Conservation (phyloP, 2,113 vertebrate genomes). For the Serinus canaria region DNA sequence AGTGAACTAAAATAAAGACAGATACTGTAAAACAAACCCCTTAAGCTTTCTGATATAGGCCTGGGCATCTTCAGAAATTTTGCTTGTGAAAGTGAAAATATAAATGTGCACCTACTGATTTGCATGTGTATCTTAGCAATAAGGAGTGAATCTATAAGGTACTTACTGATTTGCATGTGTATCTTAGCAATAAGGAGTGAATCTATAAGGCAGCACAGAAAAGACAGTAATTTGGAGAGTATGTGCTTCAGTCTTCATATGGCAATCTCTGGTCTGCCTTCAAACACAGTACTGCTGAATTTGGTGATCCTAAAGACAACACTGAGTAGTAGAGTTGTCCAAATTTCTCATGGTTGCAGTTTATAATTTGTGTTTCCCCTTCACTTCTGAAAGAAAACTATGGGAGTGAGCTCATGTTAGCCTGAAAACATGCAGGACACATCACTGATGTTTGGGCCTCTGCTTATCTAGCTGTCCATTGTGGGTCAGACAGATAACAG, state of each 20-base stretch:
- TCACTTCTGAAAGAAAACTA: not conserved
- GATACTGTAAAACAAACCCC: not conserved
- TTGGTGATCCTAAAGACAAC: accelerated
- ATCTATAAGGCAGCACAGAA: not conserved
- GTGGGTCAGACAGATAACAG: conserved; percentile 7
- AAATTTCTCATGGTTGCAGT: not conserved
- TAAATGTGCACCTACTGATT: not conserved
- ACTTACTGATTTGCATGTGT: not conserved
- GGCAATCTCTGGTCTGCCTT: not conserved
- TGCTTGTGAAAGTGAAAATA: not conserved
- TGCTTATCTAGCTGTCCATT: not conserved
- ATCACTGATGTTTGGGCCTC: not conserved
- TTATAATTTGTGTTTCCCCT: not conserved
- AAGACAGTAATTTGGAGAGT: accelerated
- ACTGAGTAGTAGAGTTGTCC: accelerated
- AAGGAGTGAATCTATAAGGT: not conserved
- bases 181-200: not conserved
- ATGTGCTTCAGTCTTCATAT: not conserved
- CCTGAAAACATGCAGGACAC: not conserved
- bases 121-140: not conserved
- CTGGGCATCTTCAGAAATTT: not conserved
- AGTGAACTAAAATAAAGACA: not conserved
- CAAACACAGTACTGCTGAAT: not conserved
- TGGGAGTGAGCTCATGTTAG: not conserved
- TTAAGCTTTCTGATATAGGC: not conserved